A percentile compares a stretch with the other conserved stretches of the same genome.
Conservation (phyloP, 2,888 invertebrate species). For the Drosophila mercatorum region DNA sequence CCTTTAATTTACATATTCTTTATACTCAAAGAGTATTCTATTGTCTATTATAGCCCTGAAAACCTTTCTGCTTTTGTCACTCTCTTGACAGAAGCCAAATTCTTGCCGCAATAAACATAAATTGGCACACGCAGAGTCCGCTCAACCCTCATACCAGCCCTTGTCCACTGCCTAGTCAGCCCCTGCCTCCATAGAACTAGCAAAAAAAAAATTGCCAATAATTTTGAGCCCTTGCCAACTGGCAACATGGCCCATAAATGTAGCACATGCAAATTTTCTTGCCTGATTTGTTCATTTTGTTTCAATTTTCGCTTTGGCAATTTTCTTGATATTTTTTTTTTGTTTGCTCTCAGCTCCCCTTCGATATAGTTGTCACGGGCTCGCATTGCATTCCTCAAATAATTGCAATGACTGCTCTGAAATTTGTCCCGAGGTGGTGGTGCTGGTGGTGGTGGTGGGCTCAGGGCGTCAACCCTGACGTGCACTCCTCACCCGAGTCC, state of each 20-base stretch:
- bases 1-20: background rate
- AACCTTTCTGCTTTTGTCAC: constrained; percentile 38
- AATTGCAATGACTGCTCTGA: constrained; percentile 65
- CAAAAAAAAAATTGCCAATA: constrained; percentile 71
- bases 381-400: constrained; percentile 75
- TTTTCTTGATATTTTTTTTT: constrained; percentile 17
- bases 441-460: constrained; percentile 4
- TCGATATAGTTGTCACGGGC: constrained; percentile 60
- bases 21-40: constrained; percentile 28
- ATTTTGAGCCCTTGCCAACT: constrained; percentile 54
- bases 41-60: background rate
- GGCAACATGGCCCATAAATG: constrained; percentile 68
- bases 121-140: constrained; percentile 64
- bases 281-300: constrained; percentile 84
- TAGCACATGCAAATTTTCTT: constrained; percentile 83
- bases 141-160: constrained; percentile 2
- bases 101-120: constrained; percentile 78
- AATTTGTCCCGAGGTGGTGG: constrained; percentile 30
- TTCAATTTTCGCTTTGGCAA: constrained; percentile 79
- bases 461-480: constrained; percentile 24
- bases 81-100: constrained; percentile 73
- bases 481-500: constrained; percentile 10
- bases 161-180: constrained; percentile 8
- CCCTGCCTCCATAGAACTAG: constrained; percentile 46
- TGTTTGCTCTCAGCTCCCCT: constrained; percentile 30